Base-by-base conservation (phyloP, 2,888 invertebrate genomes). In the Tenthredo notha region DNA sequence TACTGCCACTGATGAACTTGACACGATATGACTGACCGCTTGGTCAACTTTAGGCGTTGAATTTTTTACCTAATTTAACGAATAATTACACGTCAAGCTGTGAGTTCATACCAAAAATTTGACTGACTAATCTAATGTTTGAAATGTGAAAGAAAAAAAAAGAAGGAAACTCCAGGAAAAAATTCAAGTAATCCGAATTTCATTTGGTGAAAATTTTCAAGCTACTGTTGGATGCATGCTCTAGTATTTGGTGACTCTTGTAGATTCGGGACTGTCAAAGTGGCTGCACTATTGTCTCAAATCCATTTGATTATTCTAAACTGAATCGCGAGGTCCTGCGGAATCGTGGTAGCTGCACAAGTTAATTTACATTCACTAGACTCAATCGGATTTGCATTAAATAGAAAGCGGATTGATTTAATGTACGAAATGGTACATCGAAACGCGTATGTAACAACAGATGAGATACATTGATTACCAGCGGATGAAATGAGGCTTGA, bases 301-400 rank as follows among this genome's bases (percentile, higher is more conserved):
- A 54, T 50, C 37, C 12, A 50, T 80, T 80, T 61, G 40, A 80
- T 80, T 80, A 80, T 80, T 80, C 61, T 80, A 80, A 80, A 80
- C 80, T 21, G 58, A 80, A 40, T 80, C 61, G 37, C 80, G 61
- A 40, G 12, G 61, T 40, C 40, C 80, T 61, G 18, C 61, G 80
- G 43, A 21, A 80, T 65, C 61, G 61, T 61, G 61, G 77, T 77
- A 61, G 80, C 37, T 80, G 61, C 80, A 80, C 77, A 65, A 40
- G 80, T 61, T 80, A 61, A 80, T 80, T 80, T 80, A 43, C 80
- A 80, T 80, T 80, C n/a, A n/a, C 80, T 65, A 61, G 40, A 61
- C n/a, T 80, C 80, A 61, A 80, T 80, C 80, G 61, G 33, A 80
- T 80, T 61, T 80, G 80, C 80, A 80, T 80, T 33, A 58, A 40